Evolutionary conservation across 2,888 invertebrate genomes (phyloP).

Genomic region (Maniola hyperantus): DNA sequence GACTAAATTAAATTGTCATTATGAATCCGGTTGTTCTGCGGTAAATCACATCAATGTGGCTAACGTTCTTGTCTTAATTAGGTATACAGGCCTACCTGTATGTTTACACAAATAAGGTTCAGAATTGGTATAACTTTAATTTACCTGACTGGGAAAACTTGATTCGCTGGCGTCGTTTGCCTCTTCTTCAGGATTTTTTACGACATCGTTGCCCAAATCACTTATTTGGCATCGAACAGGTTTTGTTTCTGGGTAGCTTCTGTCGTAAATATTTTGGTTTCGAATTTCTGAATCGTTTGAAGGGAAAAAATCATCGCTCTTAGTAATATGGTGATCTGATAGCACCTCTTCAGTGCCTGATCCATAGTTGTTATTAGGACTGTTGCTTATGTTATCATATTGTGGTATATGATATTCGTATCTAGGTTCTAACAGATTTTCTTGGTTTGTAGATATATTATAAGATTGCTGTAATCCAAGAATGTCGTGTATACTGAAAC

Average conservation of each 20-base stretch:
- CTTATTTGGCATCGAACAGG: constrained; percentile 61
- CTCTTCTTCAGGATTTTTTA: constrained; percentile 62
- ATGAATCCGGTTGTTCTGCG: constrained; percentile 72
- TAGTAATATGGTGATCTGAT: constrained; percentile 56
- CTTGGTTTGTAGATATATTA: constrained; percentile 51
- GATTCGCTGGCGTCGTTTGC: constrained; percentile 60
- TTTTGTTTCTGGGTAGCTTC: constrained; percentile 61
- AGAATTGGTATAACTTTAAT: constrained; percentile 44
- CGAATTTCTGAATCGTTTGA: constrained; percentile 49
- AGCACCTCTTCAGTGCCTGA: constrained; percentile 62
- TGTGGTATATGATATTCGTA: constrained; percentile 68
- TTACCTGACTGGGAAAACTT: constrained; percentile 71
- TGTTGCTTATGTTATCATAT: constrained; percentile 71
- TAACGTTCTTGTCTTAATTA: constrained; percentile 36
- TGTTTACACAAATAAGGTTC: constrained; percentile 44
- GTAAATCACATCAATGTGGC: constrained; percentile 54
- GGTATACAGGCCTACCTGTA: constrained; percentile 10
- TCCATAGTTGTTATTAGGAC: constrained; percentile 63
- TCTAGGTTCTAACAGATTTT: constrained; percentile 56
- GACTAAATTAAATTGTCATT: constrained; percentile 73
- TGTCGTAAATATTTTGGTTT: constrained; percentile 60
- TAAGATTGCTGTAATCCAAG: constrained; percentile 73
- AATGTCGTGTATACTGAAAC: constrained; percentile 78
- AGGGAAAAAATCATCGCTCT: constrained; percentile 52
- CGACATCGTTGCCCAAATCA: constrained; percentile 53